phyloP scores from a whole-genome alignment of 2,888 invertebrate genomes.

The Stenodema calcarata region DNA sequence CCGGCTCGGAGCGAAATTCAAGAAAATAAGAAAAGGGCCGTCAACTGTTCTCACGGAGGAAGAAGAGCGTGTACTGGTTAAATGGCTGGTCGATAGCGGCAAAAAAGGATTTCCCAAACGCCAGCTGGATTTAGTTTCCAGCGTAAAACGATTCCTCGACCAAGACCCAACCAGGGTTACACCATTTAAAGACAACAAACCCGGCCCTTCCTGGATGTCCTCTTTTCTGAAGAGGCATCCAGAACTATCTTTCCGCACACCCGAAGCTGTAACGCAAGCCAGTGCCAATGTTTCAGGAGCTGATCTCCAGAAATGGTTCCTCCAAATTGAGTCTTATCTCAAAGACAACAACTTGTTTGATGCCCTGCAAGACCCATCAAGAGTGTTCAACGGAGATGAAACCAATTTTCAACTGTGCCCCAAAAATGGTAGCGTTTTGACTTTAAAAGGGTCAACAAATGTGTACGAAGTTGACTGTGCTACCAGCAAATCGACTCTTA shows the following conservation, averaged over 20 bases:
- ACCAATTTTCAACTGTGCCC: slow-evolving; percentile 51
- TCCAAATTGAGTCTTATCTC: slow-evolving; percentile 47
- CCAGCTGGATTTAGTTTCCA: slow-evolving; percentile 52
- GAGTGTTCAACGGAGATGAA: slow-evolving; percentile 56
- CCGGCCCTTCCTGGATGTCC: slow-evolving; percentile 53
- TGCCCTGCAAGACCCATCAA: slow-evolving; percentile 46
- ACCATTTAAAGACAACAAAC: slow-evolving; percentile 52
- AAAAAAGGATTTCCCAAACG: slow-evolving; percentile 48
- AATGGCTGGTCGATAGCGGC: slow-evolving; percentile 28
- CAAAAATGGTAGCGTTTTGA: slow-evolving; percentile 52
- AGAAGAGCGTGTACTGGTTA: slow-evolving; percentile 41
- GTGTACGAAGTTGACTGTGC: slow-evolving; percentile 56
- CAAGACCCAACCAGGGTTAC: slow-evolving; percentile 5
- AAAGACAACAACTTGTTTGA: slow-evolving; percentile 42
- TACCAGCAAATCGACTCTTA: slow-evolving; percentile 59
- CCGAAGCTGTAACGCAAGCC: slow-evolving; percentile 53
- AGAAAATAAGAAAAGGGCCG: not conserved
- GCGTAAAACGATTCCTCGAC: slow-evolving; percentile 44
- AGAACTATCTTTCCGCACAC: slow-evolving; percentile 45
- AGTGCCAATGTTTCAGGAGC: slow-evolving; percentile 49
- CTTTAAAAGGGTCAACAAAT: slow-evolving; percentile 57
- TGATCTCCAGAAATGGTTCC: slow-evolving; percentile 50
- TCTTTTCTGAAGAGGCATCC: slow-evolving; percentile 52
- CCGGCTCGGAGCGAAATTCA: not conserved
- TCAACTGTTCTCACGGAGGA: slow-evolving; percentile 26